Evolutionary conservation across 1,140 invertebrate genomes (phyloP).

Genomic region (Anagrus nilaparvatae): DNA sequence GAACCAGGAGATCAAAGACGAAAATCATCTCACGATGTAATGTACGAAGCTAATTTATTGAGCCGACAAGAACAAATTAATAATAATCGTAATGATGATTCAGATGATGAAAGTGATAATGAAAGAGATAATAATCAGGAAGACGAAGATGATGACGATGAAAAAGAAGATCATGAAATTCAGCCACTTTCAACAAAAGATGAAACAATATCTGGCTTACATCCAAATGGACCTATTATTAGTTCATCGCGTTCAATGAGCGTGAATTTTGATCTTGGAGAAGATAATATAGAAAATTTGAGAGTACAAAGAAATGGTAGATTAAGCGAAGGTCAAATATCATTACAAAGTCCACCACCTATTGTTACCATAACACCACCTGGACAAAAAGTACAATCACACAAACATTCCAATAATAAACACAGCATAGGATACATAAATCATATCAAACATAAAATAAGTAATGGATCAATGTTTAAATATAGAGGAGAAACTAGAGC

Average conservation of each 20-base stretch:
- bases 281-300: not conserved
- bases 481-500: conserved; percentile 74
- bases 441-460: conserved; percentile 62
- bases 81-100: too few relatives aligned
- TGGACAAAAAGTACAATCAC: conserved; percentile 14
- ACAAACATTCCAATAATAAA: conserved; percentile 28
- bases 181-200: not conserved
- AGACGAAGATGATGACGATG: conserved; percentile 1
- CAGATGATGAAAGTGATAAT: too few relatives aligned
- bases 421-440: conserved; percentile 50
- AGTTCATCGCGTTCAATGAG: conserved; percentile 2
- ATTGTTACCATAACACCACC: conserved; percentile 43
- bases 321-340: not conserved
- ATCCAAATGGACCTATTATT: too few relatives aligned
- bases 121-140: not conserved
- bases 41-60: conserved; percentile 27
- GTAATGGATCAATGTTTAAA: conserved; percentile 71
- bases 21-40: conserved; percentile 30
- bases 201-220: too few relatives aligned
- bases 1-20: conserved; percentile 15
- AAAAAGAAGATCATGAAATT: too few relatives aligned
- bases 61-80: too few relatives aligned
- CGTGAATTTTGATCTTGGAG: conserved; percentile 10
- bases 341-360: conserved; percentile 19
- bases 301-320: too few relatives aligned